Evolutionary conservation across 2,113 vertebrate genomes (phyloP).

Genomic region (Pongo abelii): DNA sequence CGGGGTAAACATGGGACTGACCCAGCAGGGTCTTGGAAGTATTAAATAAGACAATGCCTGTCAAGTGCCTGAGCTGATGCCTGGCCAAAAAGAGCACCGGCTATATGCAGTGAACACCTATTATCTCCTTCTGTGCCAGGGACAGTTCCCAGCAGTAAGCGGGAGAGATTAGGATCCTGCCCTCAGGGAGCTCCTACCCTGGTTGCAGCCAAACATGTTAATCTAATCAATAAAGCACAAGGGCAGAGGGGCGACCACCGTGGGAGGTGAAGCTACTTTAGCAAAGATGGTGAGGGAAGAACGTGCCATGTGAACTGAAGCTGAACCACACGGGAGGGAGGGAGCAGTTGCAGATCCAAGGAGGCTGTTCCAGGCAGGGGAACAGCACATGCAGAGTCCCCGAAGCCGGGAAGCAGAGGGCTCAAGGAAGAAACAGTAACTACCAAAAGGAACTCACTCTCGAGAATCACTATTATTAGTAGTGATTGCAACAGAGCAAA

Average conservation of each 20-base stretch:
- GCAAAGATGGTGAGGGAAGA: not conserved
- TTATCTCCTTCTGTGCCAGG: not conserved
- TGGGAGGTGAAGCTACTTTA: not conserved
- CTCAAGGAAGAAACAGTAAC: not conserved
- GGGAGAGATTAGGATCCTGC: not conserved
- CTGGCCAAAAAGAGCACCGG: not conserved
- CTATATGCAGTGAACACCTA: accelerated
- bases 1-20: not conserved
- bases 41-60: not conserved
- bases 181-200: accelerated
- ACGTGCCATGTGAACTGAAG: no score
- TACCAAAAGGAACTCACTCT: not conserved
- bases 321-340: not conserved
- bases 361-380: not conserved
- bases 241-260: accelerated
- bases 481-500: not conserved
- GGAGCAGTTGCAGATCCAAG: accelerated
- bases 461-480: no score
- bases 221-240: not conserved
- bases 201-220: not conserved
- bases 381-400: not conserved
- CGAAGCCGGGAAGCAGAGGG: not conserved
- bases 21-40: not conserved
- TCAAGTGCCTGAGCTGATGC: not conserved
- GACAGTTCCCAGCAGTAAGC: no score